These are phyloP conservation scores for Drosophila anomelani DNA, from an alignment of 2,888 invertebrate species.

Conservation along the genomic window DNA sequence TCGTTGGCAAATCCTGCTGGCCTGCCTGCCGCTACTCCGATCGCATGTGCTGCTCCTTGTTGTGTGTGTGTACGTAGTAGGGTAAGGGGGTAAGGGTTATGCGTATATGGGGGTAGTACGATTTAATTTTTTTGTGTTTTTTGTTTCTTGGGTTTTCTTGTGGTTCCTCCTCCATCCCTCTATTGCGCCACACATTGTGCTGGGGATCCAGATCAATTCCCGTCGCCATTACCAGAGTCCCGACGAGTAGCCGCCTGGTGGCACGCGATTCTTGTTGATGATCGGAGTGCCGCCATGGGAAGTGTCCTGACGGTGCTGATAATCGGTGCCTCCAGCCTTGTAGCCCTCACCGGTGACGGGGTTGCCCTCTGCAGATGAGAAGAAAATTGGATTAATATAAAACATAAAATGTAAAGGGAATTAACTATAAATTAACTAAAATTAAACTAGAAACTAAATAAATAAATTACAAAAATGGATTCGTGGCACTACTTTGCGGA, in stretches of 20 bases:
- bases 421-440: neutral
- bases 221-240: slow-evolving; percentile 83
- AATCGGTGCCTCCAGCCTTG: slow-evolving; percentile 82
- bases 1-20: slow-evolving; percentile 25
- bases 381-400: neutral
- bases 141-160: slow-evolving; percentile 27
- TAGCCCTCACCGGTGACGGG: slow-evolving; percentile 86
- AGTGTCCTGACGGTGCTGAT: slow-evolving; percentile 76
- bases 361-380: slow-evolving; percentile 85
- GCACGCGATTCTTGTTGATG: slow-evolving; percentile 85
- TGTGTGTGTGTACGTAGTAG: slow-evolving; percentile 1
- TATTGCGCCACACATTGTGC: slow-evolving; percentile 21
- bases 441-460: neutral
- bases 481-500: neutral
- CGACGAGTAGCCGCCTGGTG: slow-evolving; percentile 85
- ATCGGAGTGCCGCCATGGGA: slow-evolving; percentile 81
- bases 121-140: slow-evolving; percentile 20
- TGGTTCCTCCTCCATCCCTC: slow-evolving; percentile 30
- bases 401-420: too few species aligned
- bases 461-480: neutral
- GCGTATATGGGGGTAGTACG: slow-evolving; percentile 41
- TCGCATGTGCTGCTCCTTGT: slow-evolving; percentile 4
- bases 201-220: slow-evolving; percentile 41
- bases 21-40: slow-evolving; percentile 10
- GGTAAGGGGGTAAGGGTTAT: slow-evolving; percentile 30